These are phyloP conservation scores for Cyrtorhinus lividipennis DNA, from an alignment of 1,140 invertebrate species.

Conservation along the genomic window DNA sequence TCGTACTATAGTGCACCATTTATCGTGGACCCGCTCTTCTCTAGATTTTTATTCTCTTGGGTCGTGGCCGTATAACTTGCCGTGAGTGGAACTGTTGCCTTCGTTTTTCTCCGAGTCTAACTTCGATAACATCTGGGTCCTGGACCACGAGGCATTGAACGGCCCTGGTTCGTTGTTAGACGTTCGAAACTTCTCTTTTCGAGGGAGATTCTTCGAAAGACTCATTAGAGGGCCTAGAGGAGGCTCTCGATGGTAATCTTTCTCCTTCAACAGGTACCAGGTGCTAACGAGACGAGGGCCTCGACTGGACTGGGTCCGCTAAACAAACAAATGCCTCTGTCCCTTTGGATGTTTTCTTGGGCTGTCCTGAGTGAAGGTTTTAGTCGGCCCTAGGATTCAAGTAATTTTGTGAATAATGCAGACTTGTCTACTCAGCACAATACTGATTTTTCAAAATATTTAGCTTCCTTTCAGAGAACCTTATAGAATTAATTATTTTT, in stretches of 20 bases:
- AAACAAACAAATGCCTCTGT: not conserved
- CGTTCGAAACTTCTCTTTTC: not conserved
- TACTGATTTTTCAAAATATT: too few relatives aligned
- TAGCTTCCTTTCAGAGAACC: too few relatives aligned
- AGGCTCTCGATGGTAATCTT: slow-evolving; percentile 2
- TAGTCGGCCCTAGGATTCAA: too few relatives aligned
- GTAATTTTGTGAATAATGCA: too few relatives aligned
- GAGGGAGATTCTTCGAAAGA: not conserved
- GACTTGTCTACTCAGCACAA: too few relatives aligned
- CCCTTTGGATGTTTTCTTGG: not conserved
- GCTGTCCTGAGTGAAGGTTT: not conserved
- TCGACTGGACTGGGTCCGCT: not conserved
- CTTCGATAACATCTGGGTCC: not conserved
- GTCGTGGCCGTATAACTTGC: not conserved
- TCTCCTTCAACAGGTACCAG: not conserved
- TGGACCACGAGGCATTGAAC: not conserved
- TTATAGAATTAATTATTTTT: too few relatives aligned
- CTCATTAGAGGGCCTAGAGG: not conserved
- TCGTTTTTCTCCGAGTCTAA: not conserved
- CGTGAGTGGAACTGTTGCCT: not conserved
- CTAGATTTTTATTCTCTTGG: too few relatives aligned
- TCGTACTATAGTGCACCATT: too few relatives aligned
- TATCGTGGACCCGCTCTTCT: too few relatives aligned
- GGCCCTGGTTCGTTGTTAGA: not conserved
- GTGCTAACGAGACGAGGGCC: not conserved